A percentile compares a stretch with the other conserved stretches of the same genome.
phyloP scores from a whole-genome alignment of 2,113 vertebrate genomes.

The Strix uralensis region DNA sequence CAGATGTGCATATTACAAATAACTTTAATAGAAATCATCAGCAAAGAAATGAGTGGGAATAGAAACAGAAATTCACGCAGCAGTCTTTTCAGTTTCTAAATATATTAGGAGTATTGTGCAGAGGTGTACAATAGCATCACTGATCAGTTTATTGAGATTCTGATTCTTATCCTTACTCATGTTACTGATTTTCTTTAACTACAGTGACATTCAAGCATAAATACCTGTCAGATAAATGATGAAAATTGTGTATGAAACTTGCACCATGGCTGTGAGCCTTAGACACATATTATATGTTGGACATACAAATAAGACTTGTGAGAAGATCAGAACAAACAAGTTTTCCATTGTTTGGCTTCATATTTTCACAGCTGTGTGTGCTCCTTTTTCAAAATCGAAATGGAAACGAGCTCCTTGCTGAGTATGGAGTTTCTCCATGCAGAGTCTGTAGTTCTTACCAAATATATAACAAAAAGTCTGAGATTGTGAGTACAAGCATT shows the following conservation, averaged over 20 bases:
- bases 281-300: not conserved
- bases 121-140: not conserved
- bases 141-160: not conserved
- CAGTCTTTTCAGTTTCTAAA: not conserved
- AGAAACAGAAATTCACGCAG: not conserved
- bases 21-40: not conserved
- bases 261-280: not conserved
- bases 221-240: not conserved
- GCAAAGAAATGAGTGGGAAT: not conserved
- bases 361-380: not conserved
- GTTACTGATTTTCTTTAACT: not conserved
- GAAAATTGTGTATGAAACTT: not conserved
- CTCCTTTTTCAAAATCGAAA: not conserved
- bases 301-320: not conserved
- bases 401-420: not conserved
- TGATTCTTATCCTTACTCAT: not conserved
- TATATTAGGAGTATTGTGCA: not conserved
- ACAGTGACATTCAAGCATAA: not conserved
- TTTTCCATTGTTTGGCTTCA: not conserved
- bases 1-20: slow-evolving; percentile 20
- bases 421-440: not conserved
- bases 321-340: not conserved
- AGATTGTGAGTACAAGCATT: not conserved
- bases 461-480: not conserved
- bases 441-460: not conserved